Evolutionary conservation across 2,113 vertebrate species (phyloP), one percentile per base, ranked within the genome.

Genomic region (Melanerpes formicivorus): DNA sequence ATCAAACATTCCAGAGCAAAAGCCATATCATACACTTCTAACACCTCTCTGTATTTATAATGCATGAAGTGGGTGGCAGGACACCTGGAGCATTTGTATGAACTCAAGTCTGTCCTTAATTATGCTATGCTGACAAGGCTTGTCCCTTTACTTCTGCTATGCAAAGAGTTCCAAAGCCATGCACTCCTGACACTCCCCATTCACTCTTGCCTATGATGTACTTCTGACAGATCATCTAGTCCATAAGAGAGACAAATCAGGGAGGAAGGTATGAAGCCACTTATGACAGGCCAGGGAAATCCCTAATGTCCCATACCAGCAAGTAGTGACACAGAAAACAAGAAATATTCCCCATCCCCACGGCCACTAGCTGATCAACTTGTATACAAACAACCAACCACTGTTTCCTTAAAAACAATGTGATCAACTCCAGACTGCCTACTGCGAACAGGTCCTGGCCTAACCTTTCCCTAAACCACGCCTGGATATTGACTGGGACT

Each of bases 401-500:
- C 11, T 19, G 15, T 23, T 63, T n/a, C 59, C 44, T 86, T 37
- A 37, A 66, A 79, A 72, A 34, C 14, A 29, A 14, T 18, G 34
- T 19, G 21, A 11, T 17, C 32, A 66, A 30, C 29, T 40, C 52
- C 75, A 71, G 76, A 12, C 1, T 52, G 34, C 44, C 37, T 3
- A 4, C 13, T 44, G 22, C 23, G 27, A 37, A 34, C 26, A 59
- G 14, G 5, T 14, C 22, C 22, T 48, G 40, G 15, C 26, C 19
- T 23, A 21, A 6, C 3, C 37, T 10, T 12, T 25, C 54, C 52
- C 62, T 50, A 37, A 62, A 32, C 15, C 26, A 46, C 0, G 0
- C 30, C 30, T 26, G 54, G 29, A 64, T 11, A 11, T 0, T 22
- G 37, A 14, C 40, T 77, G 17, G 3, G 2, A 16, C 26, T 37